Evolutionary conservation across 2,888 invertebrate species (phyloP).

Genomic region (Opisthograptis luteolata): DNA sequence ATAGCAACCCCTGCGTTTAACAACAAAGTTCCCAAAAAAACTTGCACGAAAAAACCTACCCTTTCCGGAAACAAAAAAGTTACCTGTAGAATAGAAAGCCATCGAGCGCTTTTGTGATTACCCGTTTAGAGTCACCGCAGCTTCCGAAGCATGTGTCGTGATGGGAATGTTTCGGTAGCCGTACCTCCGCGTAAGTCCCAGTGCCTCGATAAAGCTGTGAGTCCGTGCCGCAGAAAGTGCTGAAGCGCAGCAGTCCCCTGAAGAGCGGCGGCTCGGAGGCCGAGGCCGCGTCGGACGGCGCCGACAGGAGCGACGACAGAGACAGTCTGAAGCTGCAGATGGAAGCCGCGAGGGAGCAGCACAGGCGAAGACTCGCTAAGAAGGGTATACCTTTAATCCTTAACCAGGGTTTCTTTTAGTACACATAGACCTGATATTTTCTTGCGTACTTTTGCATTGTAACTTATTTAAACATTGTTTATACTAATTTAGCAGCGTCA

Average conservation of each 20-base stretch:
- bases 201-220: neutral
- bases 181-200: neutral
- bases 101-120: too few species aligned
- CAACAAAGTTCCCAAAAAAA: too few species aligned
- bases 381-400: constrained; percentile 58
- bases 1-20: too few species aligned
- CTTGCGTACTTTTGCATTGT: too few species aligned
- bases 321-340: constrained; percentile 77
- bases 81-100: neutral
- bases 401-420: neutral
- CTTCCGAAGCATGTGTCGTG: too few species aligned
- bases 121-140: too few species aligned
- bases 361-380: constrained; percentile 70
- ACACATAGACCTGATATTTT: too few species aligned
- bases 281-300: constrained; percentile 61
- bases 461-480: too few species aligned
- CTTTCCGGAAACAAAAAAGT: neutral
- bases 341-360: constrained; percentile 77
- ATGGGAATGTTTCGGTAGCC: constrained; percentile 2
- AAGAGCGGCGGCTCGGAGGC: constrained; percentile 73
- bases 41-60: neutral
- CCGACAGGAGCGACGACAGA: constrained; percentile 48
- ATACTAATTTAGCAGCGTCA: too few species aligned
- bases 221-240: constrained; percentile 59
- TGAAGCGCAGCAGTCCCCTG: constrained; percentile 69